Percentiles rank a stretch among this genome's conserved stretches.
Evolutionary conservation across 92 coral and sea anemone genomes (phyloP).

Genomic region (Porites divaricata): DNA sequence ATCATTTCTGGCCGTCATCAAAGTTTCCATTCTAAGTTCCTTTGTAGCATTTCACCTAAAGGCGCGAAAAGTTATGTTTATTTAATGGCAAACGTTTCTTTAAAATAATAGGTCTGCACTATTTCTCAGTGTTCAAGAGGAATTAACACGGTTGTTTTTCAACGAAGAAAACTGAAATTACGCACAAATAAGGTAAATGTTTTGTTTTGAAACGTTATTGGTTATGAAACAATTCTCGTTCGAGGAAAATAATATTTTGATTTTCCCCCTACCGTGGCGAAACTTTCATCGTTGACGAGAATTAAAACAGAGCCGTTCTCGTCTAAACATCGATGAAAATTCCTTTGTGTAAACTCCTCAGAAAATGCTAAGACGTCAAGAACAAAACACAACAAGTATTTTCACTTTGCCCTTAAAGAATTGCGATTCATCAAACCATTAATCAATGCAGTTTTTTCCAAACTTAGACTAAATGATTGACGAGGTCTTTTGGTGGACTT

Average conservation of each 20-base stretch:
- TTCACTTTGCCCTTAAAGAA: not conserved
- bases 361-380: not conserved
- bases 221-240: not conserved
- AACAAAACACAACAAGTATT: too few relatives aligned
- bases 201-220: constrained; percentile 16
- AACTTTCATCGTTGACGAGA: not conserved
- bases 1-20: not conserved
- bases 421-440: not conserved
- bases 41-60: not conserved
- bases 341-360: too few relatives aligned
- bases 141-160: constrained; percentile 1
- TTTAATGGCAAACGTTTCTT: constrained; percentile 14
- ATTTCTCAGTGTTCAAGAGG: not conserved
- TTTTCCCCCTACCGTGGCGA: not conserved
- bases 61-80: constrained; percentile 35
- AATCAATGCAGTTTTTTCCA: not conserved
- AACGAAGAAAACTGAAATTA: not conserved
- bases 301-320: too few relatives aligned
- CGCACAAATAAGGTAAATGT: not conserved
- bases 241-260: too few relatives aligned
- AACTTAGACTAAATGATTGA: not conserved
- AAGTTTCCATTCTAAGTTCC: not conserved
- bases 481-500: not conserved
- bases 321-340: too few relatives aligned
- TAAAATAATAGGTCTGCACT: constrained; percentile 13